Evolutionary conservation across 2,888 invertebrate species (phyloP), one percentile per base, ranked within the genome.

Genomic region (Harpalus rufipes): DNA sequence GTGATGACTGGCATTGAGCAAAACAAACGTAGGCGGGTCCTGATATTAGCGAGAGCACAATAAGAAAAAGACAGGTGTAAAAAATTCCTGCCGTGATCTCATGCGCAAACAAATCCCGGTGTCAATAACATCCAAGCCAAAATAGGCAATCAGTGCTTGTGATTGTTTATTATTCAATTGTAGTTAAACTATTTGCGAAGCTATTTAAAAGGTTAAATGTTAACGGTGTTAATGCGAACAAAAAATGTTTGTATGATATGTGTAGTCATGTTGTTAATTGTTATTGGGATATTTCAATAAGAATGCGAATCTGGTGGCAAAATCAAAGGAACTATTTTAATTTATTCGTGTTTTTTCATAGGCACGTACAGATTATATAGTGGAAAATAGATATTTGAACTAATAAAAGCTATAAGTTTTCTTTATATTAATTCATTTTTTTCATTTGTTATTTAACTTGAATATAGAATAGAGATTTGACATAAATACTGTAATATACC

Each of bases 51-150:
- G 18, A 8, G 32, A 78, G 56, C 56, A 78, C 78, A 78, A 78
- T 76, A 56, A 51, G 16, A 21, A 32, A n/a, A 58, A 32, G 78
- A 58, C 78, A 78, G 78, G 78, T 78, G 78, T 32, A 68, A 68
- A 68, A 68, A 68, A 39, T 68, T 68, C 25, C 32, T 7, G 32
- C 44, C 2, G 44, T 6, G n/a, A 25, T 21, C 25, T 68, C 68
- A 68, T 39, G 68, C 39, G n/a, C 6, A n/a, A 10, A 63, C 5
- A 12, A 12, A 6, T 68, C 25, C 5, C 18, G 14, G 68, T 68
- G 68, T 68, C 68, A 68, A 68, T 68, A 68, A 68, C 68, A n/a
- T 68, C 8, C 7, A 18, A 8, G 25, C 21, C 39, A 68, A 68
- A 65, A 32, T 68, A n/a, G 14, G 68, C 25, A 39, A 39, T 68